Evolutionary conservation across 2,113 vertebrate species (phyloP).

Genomic region (Capreolus pygargus): DNA sequence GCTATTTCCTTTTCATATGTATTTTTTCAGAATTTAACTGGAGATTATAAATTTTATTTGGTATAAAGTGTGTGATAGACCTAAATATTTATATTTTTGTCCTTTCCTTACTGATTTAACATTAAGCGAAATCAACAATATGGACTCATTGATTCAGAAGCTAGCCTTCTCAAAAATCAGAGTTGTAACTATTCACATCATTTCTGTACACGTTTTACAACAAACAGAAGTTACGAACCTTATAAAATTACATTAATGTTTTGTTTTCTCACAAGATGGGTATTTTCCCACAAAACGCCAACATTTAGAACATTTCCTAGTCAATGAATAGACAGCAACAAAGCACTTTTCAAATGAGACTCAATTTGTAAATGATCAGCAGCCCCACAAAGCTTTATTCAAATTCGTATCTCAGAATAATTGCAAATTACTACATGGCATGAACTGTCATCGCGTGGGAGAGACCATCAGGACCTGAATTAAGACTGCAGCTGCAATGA

Average conservation of each 20-base stretch:
- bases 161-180: neutral
- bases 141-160: neutral
- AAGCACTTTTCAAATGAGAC: neutral
- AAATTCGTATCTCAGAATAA: conserved; percentile 21
- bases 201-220: neutral
- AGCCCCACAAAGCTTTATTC: neutral
- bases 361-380: neutral
- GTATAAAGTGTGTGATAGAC: neutral
- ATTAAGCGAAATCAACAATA: neutral
- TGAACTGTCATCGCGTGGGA: neutral
- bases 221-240: neutral
- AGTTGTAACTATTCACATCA: neutral
- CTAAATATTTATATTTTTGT: neutral
- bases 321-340: neutral
- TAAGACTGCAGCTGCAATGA: neutral
- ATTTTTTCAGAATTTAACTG: neutral
- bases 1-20: neutral
- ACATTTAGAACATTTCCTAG: neutral
- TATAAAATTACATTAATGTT: neutral
- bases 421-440: conserved; percentile 1
- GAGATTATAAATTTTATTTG: neutral
- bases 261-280: neutral
- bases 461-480: neutral
- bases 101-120: neutral
- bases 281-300: neutral